A percentile compares a stretch with the other conserved stretches of the same genome.
phyloP scores from a whole-genome alignment of 1,140 invertebrate species.

The Nixonia krombeini region DNA sequence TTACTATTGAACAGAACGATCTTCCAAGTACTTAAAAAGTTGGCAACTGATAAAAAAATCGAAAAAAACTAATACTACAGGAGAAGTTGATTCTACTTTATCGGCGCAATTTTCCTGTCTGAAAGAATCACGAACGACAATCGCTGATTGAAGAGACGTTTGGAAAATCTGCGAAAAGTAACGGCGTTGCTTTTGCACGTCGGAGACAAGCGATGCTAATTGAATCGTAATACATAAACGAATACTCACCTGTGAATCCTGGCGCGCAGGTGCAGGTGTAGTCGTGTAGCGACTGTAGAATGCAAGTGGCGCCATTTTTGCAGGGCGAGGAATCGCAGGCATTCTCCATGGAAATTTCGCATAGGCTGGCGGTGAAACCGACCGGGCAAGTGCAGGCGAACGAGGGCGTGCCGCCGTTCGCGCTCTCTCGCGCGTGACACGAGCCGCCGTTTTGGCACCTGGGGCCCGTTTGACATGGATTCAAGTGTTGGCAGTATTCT shows the following conservation, averaged over 20 bases:
- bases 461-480: constrained; percentile 90
- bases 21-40: too few species aligned
- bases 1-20: too few species aligned
- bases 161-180: too few species aligned
- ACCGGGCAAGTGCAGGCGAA: constrained; percentile 91
- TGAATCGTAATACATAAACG: constrained; percentile 4
- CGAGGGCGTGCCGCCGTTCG: constrained; percentile 76
- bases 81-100: too few species aligned
- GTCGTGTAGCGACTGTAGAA: constrained; percentile 81
- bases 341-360: constrained; percentile 91
- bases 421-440: constrained; percentile 83
- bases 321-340: constrained; percentile 92
- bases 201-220: too few species aligned
- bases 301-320: constrained; percentile 87
- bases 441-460: constrained; percentile 94
- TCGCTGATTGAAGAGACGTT: too few species aligned
- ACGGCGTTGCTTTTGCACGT: too few species aligned
- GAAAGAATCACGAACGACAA: too few species aligned
- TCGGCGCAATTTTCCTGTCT: too few species aligned
- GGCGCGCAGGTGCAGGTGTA: constrained; percentile 88
- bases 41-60: too few species aligned
- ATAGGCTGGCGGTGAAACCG: constrained; percentile 92
- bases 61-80: too few species aligned
- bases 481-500: constrained; percentile 93
- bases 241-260: constrained; percentile 87